Evolutionary conservation across 2,888 invertebrate genomes (phyloP), one percentile per base, ranked within the genome.

Genomic region (Mechanitis mazaeus): DNA sequence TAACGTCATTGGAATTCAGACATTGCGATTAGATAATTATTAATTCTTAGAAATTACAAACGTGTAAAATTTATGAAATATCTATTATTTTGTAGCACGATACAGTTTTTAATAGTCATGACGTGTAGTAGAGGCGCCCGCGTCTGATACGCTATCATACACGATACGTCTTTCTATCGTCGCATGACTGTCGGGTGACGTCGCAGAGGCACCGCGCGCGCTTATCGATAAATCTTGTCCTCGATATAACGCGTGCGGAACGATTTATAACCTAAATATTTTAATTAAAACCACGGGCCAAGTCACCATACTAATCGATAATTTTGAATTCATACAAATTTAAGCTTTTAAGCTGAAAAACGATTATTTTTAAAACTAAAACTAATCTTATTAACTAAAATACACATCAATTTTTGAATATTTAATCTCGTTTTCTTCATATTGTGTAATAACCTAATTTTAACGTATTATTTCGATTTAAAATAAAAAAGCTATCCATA

Each of bases 211-310:
- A n/a, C 3, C 28, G 28, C 28, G 47, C 7, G 31, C 50, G 50
- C 31, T 50, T 50, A 50, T 50, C 50, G 31, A 7, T 50, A 9
- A 4, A 50, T 50, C 50, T 31, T 50, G 28, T 50, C 50, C 50
- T 50, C 31, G 31, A 50, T 50, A 31, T 9, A 31, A 31, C 50
- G 50, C 50, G 50, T 50, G 50, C 50, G 31, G 50, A 31, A 31
- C 50, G 50, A 50, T 31, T 50, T 50, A 50, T 50, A 50, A 50
- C 50, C 50, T 31, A 31, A 50, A 50, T 50, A 31, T 7, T 50
- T 50, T 3, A 31, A 31, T 50, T 11, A 11, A 28, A 31, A 9
- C 31, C 50, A 50, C 50, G n/a, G 50, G 31, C 50, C 31, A 31
- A 31, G 50, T 50, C 7, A n/a, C 7, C 42, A 42, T 9, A 42